Base-by-base conservation (phyloP, 2,113 vertebrate genomes). In the Suricata suricatta region DNA sequence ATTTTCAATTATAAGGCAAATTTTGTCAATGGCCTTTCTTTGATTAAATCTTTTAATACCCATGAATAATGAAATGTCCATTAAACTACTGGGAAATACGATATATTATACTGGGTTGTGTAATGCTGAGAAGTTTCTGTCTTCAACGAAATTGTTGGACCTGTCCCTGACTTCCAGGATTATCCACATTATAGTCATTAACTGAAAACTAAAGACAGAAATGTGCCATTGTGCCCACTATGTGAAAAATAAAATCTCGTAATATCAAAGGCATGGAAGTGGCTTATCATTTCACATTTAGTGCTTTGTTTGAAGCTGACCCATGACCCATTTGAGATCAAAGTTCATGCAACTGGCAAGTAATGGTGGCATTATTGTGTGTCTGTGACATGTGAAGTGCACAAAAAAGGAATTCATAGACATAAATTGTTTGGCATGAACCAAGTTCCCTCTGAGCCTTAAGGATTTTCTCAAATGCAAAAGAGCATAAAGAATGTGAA, bases 341-440 rank as follows among this genome's bases (percentile, higher is more conserved):
- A 98, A 98, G 98, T 98, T 99, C 98, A 98, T 84, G 93, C 72
- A 98, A 98, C 95, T 99, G 98, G 97, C 98, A 94, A 98, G 98
- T 97, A 98, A 97, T 98, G 95, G 76, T 96, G n/a, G 96, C 98
- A 96, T 98, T 98, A 98, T 98, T 98, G 89, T 98, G 96, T 17
- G 66, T 96, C 93, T 98, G 66, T 87, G 97, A 97, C 95, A 97
- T 98, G 97, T 94, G 96, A 69, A 94, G 12, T 87, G n/a, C 98
- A 99, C 98, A 99, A 98, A 98, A 99, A 98, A 71, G 96, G 98
- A 95, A 99, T 99, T 99, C 98, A 99, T 98, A 97, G 91, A 93
- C 57, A 98, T 96, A 96, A 91, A 94, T 95, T 98, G 54, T 97
- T 97, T 98, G 98, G 97, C 97, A 94, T 96, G 98, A 97, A 85